A percentile compares a stretch with the other conserved stretches of the same genome.
phyloP scores from a whole-genome alignment of 2,797 vertebrate genomes.

The Kryptolebias ocellatus region DNA sequence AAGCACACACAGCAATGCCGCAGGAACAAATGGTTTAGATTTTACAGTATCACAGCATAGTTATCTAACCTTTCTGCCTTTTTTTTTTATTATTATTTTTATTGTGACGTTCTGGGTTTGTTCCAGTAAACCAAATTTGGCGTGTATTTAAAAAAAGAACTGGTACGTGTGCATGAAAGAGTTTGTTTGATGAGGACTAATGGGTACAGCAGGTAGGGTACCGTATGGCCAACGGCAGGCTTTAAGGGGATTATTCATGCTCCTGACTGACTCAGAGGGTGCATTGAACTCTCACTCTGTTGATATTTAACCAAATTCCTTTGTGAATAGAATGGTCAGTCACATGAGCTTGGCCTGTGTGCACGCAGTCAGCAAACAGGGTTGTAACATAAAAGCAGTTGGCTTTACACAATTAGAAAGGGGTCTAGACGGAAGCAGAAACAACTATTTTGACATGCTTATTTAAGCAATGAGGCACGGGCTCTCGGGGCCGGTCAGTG shows the following conservation, averaged over 20 bases:
- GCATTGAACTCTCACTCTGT: conserved; percentile 57
- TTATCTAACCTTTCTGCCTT: conserved; percentile 7
- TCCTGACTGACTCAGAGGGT: conserved; percentile 52
- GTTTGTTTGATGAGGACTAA: conserved; percentile 3
- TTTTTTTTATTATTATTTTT: conserved; percentile 27
- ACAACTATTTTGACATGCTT: conserved; percentile 27
- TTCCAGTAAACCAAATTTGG: conserved; percentile 23
- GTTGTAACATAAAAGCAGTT: conserved; percentile 4
- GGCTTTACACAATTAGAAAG: conserved; percentile 18
- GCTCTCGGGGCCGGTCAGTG: conserved; percentile 13
- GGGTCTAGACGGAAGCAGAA: conserved; percentile 11
- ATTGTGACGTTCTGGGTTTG: neutral
- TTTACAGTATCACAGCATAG: conserved; percentile 12
- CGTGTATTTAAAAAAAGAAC: conserved; percentile 1
- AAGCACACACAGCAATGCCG: neutral
- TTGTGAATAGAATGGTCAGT: conserved; percentile 62
- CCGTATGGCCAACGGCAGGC: conserved; percentile 44
- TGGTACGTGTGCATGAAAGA: conserved; percentile 8
- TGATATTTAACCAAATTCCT: conserved; percentile 74
- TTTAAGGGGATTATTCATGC: conserved; percentile 61
- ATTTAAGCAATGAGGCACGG: conserved; percentile 13
- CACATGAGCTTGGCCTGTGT: conserved; percentile 50
- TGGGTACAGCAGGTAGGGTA: neutral
- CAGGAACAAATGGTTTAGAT: conserved; percentile 5
- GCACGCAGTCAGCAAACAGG: conserved; percentile 24